These are phyloP conservation scores for Mormyrus iriodes DNA, from an alignment of 2,113 vertebrate species.

Conservation along the genomic window DNA sequence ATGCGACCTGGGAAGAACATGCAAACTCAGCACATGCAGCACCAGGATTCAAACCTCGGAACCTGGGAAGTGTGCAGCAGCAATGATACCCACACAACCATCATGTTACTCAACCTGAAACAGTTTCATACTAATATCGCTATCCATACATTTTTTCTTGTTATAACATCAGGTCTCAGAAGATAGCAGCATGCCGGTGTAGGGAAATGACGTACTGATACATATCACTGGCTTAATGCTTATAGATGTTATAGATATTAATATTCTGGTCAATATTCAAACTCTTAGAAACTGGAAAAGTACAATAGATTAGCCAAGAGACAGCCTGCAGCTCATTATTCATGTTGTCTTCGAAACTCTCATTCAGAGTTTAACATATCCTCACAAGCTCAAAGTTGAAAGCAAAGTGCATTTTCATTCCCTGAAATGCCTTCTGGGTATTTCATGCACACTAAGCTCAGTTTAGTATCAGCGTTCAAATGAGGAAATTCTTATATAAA, in stretches of 20 bases:
- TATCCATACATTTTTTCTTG: background rate
- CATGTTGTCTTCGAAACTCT: background rate
- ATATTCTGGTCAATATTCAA: conserved; percentile 1
- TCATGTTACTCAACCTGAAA: background rate
- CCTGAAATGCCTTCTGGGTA: background rate
- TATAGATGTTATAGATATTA: background rate
- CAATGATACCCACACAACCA: background rate
- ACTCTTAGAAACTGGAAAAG: background rate
- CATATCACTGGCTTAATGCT: background rate
- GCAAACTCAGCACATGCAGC: background rate
- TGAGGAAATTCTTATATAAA: background rate
- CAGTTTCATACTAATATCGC: background rate
- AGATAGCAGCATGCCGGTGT: background rate
- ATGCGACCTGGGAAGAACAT: background rate
- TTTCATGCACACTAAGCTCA: background rate
- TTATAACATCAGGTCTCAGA: background rate
- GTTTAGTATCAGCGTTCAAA: background rate
- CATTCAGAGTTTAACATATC: background rate
- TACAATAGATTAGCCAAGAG: background rate
- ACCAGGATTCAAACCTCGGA: background rate
- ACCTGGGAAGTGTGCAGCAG: background rate
- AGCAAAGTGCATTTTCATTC: background rate
- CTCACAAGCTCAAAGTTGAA: background rate
- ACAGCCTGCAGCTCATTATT: background rate
- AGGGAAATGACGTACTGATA: background rate